phyloP scores from a whole-genome alignment of 2,113 vertebrate species.

The Polypterus bichir region DNA sequence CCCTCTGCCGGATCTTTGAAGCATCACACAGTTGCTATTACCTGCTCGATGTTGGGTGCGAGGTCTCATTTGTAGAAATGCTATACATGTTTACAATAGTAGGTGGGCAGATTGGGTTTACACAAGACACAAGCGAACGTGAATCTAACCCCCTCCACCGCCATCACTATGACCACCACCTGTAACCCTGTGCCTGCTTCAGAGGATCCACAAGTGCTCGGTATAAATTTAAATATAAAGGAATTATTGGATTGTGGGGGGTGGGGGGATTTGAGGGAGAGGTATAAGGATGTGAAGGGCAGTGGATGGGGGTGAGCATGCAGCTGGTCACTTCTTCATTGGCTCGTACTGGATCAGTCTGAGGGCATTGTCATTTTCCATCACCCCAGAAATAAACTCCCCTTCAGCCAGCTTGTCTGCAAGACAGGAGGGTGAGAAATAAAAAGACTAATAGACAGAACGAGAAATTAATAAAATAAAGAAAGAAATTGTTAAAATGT shows the following conservation, averaged over 20 bases:
- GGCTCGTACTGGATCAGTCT: slow-evolving; percentile 62
- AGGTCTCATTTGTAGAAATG: too few relatives aligned
- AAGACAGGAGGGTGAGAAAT: background rate
- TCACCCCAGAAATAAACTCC: slow-evolving; percentile 63
- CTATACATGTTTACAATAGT: too few relatives aligned
- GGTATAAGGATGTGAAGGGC: slow-evolving; percentile 9
- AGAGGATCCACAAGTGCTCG: background rate
- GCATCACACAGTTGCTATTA: too few relatives aligned
- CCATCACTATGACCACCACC: too few relatives aligned
- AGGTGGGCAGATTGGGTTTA: too few relatives aligned
- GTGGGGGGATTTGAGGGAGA: slow-evolving; percentile 5
- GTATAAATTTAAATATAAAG: background rate
- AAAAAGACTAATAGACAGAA: too few relatives aligned
- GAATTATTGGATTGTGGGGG: slow-evolving; percentile 11
- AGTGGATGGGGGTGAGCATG: background rate
- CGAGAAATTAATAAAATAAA: too few relatives aligned
- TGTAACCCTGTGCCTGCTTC: background rate
- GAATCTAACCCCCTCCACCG: too few relatives aligned
- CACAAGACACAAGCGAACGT: too few relatives aligned
- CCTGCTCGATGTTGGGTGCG: too few relatives aligned
- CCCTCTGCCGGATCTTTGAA: too few relatives aligned
- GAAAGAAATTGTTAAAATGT: too few relatives aligned
- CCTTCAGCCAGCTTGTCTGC: slow-evolving; percentile 61
- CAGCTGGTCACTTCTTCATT: slow-evolving; percentile 27
- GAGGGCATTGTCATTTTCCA: slow-evolving; percentile 60